These are phyloP conservation scores for Eumeta japonica DNA, from an alignment of 1,140 invertebrate genomes.

Conservation along the genomic window DNA sequence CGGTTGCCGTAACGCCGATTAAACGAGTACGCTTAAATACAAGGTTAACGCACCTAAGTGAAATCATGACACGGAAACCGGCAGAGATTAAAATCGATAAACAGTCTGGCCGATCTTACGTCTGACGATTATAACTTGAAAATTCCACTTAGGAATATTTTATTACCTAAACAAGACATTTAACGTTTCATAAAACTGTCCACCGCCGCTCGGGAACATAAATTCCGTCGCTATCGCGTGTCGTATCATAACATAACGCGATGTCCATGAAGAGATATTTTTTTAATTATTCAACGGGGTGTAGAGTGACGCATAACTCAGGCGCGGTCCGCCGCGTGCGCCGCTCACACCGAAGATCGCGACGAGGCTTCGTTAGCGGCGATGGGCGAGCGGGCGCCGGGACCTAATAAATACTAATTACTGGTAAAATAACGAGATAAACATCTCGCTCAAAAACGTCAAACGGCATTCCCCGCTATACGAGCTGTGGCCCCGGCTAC, in stretches of 20 bases:
- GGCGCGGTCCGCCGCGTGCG: conserved; percentile 22
- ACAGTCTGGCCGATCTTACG: conserved; percentile 4
- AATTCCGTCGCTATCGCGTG: conserved; percentile 29
- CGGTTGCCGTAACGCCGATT: too few species aligned
- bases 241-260: too few species aligned
- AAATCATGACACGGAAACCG: too few species aligned
- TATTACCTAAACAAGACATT: too few species aligned
- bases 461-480: conserved; percentile 28
- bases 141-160: conserved; percentile 10
- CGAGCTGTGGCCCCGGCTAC: conserved; percentile 14
- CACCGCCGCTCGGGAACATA: too few species aligned
- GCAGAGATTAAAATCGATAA: too few species aligned
- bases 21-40: too few species aligned
- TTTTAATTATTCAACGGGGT: too few species aligned
- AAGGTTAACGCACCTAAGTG: too few species aligned
- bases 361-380: conserved; percentile 11
- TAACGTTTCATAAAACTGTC: too few species aligned
- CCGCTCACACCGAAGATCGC: conserved; percentile 31
- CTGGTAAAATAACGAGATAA: conserved; percentile 50
- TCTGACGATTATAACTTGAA: conserved; percentile 10
- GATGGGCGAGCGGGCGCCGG: conserved; percentile 16
- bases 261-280: too few species aligned
- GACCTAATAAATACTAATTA: conserved; percentile 54
- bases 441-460: conserved; percentile 32
- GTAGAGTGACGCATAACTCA: conserved; percentile 45